phyloP scores from a whole-genome alignment of 2,113 vertebrate species.

The Gobius niger region DNA sequence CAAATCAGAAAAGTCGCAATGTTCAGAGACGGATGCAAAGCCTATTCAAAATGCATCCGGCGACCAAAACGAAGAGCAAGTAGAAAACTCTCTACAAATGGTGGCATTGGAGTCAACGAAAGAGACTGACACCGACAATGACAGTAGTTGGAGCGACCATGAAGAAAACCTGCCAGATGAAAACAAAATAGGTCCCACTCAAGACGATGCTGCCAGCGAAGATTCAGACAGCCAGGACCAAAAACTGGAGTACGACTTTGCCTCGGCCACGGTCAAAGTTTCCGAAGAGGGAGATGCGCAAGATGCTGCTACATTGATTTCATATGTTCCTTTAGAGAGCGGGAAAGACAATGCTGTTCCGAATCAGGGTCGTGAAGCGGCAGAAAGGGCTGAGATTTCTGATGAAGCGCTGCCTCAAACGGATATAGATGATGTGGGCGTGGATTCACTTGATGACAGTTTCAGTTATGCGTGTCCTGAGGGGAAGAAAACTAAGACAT shows the following conservation, averaged over 20 bases:
- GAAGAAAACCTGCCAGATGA: constrained; percentile 12
- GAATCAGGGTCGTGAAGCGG: constrained; percentile 7
- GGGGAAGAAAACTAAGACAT: constrained; percentile 14
- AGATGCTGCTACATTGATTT: constrained; percentile 27
- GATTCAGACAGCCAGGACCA: constrained; percentile 62
- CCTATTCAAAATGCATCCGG: constrained; percentile 29
- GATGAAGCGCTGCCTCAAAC: constrained; percentile 64
- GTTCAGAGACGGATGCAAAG: constrained; percentile 20
- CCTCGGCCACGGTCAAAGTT: constrained; percentile 39
- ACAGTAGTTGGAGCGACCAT: constrained; percentile 20
- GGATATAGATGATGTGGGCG: constrained; percentile 70
- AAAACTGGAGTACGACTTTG: constrained; percentile 57
- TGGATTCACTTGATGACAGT: constrained; percentile 60
- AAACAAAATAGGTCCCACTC: not conserved
- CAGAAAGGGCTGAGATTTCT: constrained; percentile 14
- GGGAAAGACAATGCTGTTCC: not conserved
- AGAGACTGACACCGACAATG: constrained; percentile 36
- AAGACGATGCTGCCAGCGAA: constrained; percentile 36
- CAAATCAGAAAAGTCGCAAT: not conserved
- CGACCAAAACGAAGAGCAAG: constrained; percentile 1
- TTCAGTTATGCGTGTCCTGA: constrained; percentile 4
- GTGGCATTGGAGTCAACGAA: constrained; percentile 21
- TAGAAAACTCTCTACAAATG: constrained; percentile 25
- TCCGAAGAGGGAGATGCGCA: constrained; percentile 18
- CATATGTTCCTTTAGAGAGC: constrained; percentile 32